Percentiles rank a stretch among this genome's conserved stretches.
These are phyloP conservation scores for Archips xylosteana DNA, from an alignment of 2,888 invertebrate genomes.

Conservation along the genomic window DNA sequence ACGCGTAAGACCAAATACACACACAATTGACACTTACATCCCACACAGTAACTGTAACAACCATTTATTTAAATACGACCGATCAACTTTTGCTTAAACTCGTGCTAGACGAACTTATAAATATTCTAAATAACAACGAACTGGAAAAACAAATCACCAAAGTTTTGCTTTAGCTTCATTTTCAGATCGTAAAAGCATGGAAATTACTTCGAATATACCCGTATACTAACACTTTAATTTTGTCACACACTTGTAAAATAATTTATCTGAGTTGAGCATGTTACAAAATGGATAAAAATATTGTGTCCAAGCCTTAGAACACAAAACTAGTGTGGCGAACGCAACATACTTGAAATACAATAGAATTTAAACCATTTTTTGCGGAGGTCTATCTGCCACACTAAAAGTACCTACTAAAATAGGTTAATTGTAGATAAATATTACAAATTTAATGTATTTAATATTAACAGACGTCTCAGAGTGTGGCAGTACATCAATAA, in stretches of 20 bases:
- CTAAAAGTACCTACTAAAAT: background rate
- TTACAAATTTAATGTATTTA: too few species aligned
- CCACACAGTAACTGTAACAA: constrained; percentile 22
- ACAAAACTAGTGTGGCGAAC: background rate
- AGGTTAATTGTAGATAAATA: too few species aligned
- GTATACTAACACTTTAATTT: background rate
- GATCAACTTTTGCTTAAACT: constrained; percentile 16
- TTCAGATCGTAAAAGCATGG: background rate
- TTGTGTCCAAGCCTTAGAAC: background rate
- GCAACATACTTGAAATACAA: background rate
- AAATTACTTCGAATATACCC: background rate
- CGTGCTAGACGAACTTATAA: constrained; percentile 24
- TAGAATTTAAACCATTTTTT: too few species aligned
- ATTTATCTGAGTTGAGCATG: background rate
- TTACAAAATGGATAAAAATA: background rate
- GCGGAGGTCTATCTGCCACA: background rate
- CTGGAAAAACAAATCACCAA: constrained; percentile 7
- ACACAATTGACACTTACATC: constrained; percentile 30
- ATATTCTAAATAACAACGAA: constrained; percentile 12
- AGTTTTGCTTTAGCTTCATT: background rate
- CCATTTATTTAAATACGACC: constrained; percentile 19
- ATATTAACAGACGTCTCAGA: background rate
- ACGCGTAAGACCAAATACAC: constrained; percentile 31
- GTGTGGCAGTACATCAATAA: background rate
- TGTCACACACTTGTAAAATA: background rate